Evolutionary conservation across 2,797 vertebrate genomes (phyloP).

Genomic region (Nannoperca australis): DNA sequence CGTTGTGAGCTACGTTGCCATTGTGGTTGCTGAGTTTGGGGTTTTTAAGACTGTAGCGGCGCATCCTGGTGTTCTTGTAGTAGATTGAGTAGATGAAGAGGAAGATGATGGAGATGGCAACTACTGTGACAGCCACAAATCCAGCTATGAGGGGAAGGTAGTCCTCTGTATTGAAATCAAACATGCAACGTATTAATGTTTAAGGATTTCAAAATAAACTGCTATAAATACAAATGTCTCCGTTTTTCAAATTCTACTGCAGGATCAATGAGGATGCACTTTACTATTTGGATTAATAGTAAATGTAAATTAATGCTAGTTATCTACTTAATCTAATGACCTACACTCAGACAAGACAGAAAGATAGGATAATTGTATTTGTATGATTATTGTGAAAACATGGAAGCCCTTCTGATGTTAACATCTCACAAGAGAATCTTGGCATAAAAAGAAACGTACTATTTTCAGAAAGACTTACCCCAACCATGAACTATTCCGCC

Average conservation of each 20-base stretch:
- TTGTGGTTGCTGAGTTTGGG: constrained; percentile 75
- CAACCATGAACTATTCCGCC: constrained; percentile 8
- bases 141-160: constrained; percentile 87
- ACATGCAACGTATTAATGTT: constrained; percentile 21
- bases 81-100: constrained; percentile 86
- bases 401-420: neutral
- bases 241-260: neutral
- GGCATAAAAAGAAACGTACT: neutral
- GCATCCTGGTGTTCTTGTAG: constrained; percentile 89
- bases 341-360: neutral
- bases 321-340: neutral
- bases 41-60: constrained; percentile 85
- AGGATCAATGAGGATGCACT: neutral
- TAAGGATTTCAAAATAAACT: neutral
- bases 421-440: neutral
- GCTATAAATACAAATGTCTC: neutral
- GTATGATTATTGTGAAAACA: neutral
- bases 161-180: constrained; percentile 82
- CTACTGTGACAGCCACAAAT: constrained; percentile 82
- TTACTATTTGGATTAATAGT: neutral
- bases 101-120: constrained; percentile 79
- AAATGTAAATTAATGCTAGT: constrained; percentile 4
- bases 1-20: constrained; percentile 84
- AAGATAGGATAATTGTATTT: neutral
- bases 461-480: constrained; percentile 5